A percentile compares a stretch with the other conserved stretches of the same genome.
Conservation (phyloP, 2,113 vertebrate species). For the Clinocottus analis region DNA sequence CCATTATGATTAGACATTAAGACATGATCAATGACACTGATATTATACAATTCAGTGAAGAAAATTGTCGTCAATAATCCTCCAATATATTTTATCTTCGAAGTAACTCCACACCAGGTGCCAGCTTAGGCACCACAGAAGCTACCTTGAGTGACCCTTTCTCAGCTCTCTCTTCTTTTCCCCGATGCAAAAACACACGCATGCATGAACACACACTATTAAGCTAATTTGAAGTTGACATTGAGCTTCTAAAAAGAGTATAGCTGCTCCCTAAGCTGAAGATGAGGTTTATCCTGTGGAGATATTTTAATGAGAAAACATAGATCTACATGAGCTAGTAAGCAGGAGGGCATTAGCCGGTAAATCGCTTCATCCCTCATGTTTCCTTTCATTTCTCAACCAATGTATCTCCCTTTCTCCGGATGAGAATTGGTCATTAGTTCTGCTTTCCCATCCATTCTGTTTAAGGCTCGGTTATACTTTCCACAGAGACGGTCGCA, state of each 20-base stretch:
- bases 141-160: constrained; percentile 60
- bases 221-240: constrained; percentile 41
- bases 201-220: background rate
- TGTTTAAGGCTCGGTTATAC: no score
- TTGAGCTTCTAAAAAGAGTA: constrained; percentile 40
- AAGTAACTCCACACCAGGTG: constrained; percentile 42
- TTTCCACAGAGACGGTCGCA: no score
- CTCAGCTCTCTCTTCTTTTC: constrained; percentile 12
- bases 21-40: no score
- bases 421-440: no score
- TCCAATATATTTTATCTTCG: constrained; percentile 3
- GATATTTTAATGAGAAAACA: constrained; percentile 74
- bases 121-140: constrained; percentile 47
- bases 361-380: constrained; percentile 50
- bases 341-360: constrained; percentile 37
- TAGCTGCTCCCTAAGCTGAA: constrained; percentile 31
- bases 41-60: no score
- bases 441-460: no score
- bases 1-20: no score
- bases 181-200: constrained; percentile 22
- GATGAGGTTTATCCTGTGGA: constrained; percentile 59
- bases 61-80: constrained; percentile 7
- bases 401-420: background rate
- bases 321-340: constrained; percentile 72
- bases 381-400: constrained; percentile 32